These are phyloP conservation scores for Volucella inflata DNA, from an alignment of 2,888 invertebrate species.

Conservation along the genomic window DNA sequence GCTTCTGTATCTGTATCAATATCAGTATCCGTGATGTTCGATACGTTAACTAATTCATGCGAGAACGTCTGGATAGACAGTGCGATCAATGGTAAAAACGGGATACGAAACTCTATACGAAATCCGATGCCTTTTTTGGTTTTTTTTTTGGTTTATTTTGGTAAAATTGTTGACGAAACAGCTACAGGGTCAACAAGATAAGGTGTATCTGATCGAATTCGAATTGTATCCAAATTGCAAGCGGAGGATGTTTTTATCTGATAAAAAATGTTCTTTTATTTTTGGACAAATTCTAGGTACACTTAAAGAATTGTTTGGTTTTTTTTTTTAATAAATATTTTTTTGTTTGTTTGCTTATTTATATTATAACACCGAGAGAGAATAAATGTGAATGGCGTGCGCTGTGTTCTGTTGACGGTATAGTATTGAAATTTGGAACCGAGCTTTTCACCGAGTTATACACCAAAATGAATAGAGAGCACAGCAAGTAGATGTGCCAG, in stretches of 20 bases:
- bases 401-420: conserved; percentile 78
- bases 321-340: conserved; percentile 29
- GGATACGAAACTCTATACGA: conserved; percentile 13
- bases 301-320: conserved; percentile 2
- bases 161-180: conserved; percentile 21
- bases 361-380: conserved; percentile 76
- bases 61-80: conserved; percentile 41
- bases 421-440: conserved; percentile 76
- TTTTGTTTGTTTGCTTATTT: conserved; percentile 57
- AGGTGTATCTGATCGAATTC: conserved; percentile 19
- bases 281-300: conserved; percentile 34
- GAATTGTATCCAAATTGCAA: conserved; percentile 39
- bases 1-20: background rate
- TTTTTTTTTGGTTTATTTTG: background rate
- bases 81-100: conserved; percentile 5
- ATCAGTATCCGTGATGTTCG: conserved; percentile 54
- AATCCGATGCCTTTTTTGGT: background rate
- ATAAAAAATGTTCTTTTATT: conserved; percentile 34
- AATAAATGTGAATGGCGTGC: conserved; percentile 77
- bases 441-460: conserved; percentile 71
- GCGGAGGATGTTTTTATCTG: conserved; percentile 28
- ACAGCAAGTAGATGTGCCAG: conserved; percentile 25
- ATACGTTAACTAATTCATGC: conserved; percentile 50
- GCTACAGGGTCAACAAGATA: conserved; percentile 35
- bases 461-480: conserved; percentile 56